These are phyloP conservation scores for Porites evermanni DNA, from an alignment of 92 coral and sea anemone genomes.

Conservation along the genomic window DNA sequence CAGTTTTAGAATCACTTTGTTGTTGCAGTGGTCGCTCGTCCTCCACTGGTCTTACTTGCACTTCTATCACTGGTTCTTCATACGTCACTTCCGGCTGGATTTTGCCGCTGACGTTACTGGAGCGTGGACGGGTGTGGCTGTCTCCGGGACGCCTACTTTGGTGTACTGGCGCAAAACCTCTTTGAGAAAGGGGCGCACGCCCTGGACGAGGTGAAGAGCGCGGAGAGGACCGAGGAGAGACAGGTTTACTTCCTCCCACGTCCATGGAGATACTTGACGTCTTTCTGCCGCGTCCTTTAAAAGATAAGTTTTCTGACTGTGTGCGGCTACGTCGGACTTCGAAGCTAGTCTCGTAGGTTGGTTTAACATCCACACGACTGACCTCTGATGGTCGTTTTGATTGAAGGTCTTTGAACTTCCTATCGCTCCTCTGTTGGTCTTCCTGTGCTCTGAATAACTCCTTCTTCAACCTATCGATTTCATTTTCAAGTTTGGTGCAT, in stretches of 20 bases:
- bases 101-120: slow-evolving; percentile 3
- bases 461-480: slow-evolving; percentile 88
- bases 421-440: slow-evolving; percentile 73
- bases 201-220: not conserved
- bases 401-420: slow-evolving; percentile 70
- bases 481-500: slow-evolving; percentile 80
- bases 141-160: slow-evolving; percentile 11
- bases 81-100: slow-evolving; percentile 22
- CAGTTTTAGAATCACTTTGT: slow-evolving; percentile 14
- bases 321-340: slow-evolving; percentile 72
- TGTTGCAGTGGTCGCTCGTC: slow-evolving; percentile 14
- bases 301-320: slow-evolving; percentile 10
- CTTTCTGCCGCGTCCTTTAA: slow-evolving; percentile 47
- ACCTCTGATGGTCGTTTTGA: slow-evolving; percentile 38
- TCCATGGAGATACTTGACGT: slow-evolving; percentile 42
- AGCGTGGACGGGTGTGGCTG: not conserved
- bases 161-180: slow-evolving; percentile 6
- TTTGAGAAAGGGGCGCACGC: not conserved
- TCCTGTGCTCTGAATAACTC: slow-evolving; percentile 78
- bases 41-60: slow-evolving; percentile 35
- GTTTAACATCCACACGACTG: slow-evolving; percentile 54
- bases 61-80: slow-evolving; percentile 50
- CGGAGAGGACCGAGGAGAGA: slow-evolving; percentile 2
- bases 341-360: slow-evolving; percentile 67
- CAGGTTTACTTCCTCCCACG: slow-evolving; percentile 34